These are phyloP conservation scores for Bagarius yarrelli DNA, from an alignment of 2,113 vertebrate genomes.

Conservation along the genomic window DNA sequence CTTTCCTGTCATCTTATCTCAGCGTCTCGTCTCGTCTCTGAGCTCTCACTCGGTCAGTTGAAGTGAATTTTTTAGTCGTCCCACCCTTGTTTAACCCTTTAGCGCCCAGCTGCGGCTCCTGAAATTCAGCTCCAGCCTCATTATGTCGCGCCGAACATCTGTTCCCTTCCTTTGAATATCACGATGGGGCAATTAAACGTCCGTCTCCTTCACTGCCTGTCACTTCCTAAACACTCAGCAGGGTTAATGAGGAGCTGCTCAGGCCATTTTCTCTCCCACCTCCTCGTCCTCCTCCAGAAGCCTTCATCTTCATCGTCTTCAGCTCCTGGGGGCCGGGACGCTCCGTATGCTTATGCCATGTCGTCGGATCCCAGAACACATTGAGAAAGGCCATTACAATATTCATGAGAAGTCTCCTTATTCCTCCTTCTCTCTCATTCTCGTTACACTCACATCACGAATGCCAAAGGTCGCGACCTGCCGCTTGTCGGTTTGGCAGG, in stretches of 20 bases:
- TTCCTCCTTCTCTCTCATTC: slow-evolving; percentile 32
- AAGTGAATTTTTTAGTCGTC: neutral
- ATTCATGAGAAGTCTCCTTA: slow-evolving; percentile 53
- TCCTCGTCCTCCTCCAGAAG: slow-evolving; percentile 5
- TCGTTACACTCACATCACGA: slow-evolving; percentile 46
- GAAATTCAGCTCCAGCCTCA: slow-evolving; percentile 42
- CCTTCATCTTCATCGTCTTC: slow-evolving; percentile 26
- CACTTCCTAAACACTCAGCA: slow-evolving; percentile 38
- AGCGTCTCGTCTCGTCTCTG: neutral
- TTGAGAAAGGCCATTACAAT: slow-evolving; percentile 53
- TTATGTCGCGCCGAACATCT: slow-evolving; percentile 48
- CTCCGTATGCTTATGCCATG: slow-evolving; percentile 49
- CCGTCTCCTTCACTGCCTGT: slow-evolving; percentile 41
- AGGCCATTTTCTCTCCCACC: slow-evolving; percentile 10
- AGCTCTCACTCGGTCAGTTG: neutral
- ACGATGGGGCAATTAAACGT: slow-evolving; percentile 48
- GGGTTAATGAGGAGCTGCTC: slow-evolving; percentile 47
- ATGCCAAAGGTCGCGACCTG: slow-evolving; percentile 62
- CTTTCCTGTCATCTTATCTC: neutral
- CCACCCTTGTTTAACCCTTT: slow-evolving; percentile 28
- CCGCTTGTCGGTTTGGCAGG: slow-evolving; percentile 56
- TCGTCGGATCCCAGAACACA: slow-evolving; percentile 24
- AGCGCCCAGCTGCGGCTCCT: slow-evolving; percentile 24
- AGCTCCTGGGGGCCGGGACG: slow-evolving; percentile 5
- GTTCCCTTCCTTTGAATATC: slow-evolving; percentile 47